These are phyloP conservation scores for Acropora yongei DNA, from an alignment of 64 coral and sea anemone species.

Conservation along the genomic window DNA sequence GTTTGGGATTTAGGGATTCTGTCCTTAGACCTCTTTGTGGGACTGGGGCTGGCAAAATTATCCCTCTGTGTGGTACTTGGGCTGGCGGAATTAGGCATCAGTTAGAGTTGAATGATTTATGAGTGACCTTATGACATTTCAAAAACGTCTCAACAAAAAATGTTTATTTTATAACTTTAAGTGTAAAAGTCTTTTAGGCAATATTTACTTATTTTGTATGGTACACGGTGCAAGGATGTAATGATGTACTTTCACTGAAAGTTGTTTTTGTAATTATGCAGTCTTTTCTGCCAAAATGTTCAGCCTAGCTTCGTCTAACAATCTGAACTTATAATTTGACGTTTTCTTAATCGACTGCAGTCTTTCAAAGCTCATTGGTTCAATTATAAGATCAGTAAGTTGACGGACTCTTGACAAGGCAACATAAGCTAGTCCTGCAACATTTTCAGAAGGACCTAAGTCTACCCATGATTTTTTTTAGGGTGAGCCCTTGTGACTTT, in stretches of 20 bases:
- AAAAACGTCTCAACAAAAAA: conserved; percentile 34
- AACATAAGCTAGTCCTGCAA: background rate
- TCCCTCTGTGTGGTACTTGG: background rate
- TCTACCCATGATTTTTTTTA: no score
- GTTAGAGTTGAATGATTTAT: conserved; percentile 29
- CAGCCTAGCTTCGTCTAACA: conserved; percentile 54
- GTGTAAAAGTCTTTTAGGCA: conserved; percentile 57
- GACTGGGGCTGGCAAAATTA: conserved; percentile 31
- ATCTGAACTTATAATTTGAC: conserved; percentile 23
- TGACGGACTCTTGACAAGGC: conserved; percentile 26
- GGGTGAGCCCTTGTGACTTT: no score
- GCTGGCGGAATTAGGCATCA: no score
- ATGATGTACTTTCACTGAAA: conserved; percentile 52
- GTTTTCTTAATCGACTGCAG: conserved; percentile 7
- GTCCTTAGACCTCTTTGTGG: conserved; percentile 13
- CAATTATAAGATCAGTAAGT: conserved; percentile 6
- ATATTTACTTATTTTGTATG: conserved; percentile 60
- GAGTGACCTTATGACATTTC: conserved; percentile 39
- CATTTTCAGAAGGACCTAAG: no score
- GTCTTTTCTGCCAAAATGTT: conserved; percentile 65
- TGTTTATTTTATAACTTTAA: conserved; percentile 36
- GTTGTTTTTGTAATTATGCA: conserved; percentile 33
- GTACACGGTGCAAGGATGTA: conserved; percentile 53
- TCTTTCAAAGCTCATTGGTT: conserved; percentile 25
- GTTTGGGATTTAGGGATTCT: conserved; percentile 9